Evolutionary conservation across 2,888 invertebrate species (phyloP).

Genomic region (Trisateles emortualis): DNA sequence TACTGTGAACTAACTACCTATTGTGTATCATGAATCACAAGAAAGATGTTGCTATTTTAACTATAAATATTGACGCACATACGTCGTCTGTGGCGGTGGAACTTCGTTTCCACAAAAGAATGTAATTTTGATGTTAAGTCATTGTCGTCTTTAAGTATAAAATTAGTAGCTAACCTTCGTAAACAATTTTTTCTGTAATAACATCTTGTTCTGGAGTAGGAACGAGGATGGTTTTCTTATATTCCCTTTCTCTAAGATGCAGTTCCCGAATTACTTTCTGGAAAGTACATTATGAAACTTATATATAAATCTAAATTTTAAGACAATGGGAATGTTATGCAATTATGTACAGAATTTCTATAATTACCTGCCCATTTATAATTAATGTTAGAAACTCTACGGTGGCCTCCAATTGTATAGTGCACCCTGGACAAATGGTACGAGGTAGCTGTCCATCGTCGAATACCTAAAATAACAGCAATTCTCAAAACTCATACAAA

Average conservation of each 20-base stretch:
- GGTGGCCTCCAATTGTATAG: constrained; percentile 91
- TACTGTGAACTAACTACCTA: too few relatives aligned
- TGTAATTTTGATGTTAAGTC: not conserved
- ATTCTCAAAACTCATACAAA: too few relatives aligned
- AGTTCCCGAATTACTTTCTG: constrained; percentile 79
- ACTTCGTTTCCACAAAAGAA: too few relatives aligned
- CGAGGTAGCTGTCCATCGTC: constrained; percentile 90
- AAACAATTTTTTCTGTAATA: constrained; percentile 69
- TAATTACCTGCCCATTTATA: constrained; percentile 89
- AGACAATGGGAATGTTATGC: constrained; percentile 4
- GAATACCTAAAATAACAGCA: constrained; percentile 83
- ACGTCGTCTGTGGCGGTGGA: too few relatives aligned
- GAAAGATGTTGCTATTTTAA: too few relatives aligned
- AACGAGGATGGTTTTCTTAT: constrained; percentile 64
- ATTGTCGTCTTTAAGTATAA: not conserved
- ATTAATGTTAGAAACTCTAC: constrained; percentile 91
- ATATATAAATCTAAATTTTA: not conserved
- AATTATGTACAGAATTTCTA: too few relatives aligned
- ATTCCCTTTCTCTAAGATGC: constrained; percentile 72
- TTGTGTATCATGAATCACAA: too few relatives aligned
- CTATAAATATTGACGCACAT: too few relatives aligned
- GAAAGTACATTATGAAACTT: constrained; percentile 35
- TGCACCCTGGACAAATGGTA: constrained; percentile 92
- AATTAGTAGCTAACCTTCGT: constrained; percentile 63
- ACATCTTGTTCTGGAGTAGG: constrained; percentile 55